Percentiles rank a stretch among this genome's conserved stretches.
Conservation (phyloP, 2,113 vertebrate genomes). For the Neofelis nebulosa region DNA sequence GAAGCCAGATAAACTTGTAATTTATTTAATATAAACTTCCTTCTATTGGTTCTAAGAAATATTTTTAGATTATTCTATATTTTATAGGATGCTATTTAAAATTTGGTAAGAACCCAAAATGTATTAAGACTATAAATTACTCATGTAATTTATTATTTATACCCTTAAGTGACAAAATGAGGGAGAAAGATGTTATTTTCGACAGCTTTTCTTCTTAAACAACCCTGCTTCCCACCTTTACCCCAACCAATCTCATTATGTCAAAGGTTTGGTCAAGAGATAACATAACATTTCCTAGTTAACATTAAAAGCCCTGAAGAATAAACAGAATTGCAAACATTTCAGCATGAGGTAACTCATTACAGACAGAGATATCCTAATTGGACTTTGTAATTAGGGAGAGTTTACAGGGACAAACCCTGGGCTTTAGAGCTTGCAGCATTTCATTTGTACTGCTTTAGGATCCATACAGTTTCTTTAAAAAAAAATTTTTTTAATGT, state of each 20-base stretch:
- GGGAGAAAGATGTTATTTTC: background rate
- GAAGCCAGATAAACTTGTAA: background rate
- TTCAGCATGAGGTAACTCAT: background rate
- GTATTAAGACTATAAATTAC: background rate
- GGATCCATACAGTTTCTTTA: background rate
- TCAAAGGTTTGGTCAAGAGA: background rate
- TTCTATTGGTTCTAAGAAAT: conserved; percentile 34
- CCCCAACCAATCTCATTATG: background rate
- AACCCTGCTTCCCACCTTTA: background rate
- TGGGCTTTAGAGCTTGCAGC: background rate
- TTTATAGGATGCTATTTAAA: background rate
- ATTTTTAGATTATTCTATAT: background rate
- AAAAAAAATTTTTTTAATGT: too few species aligned
- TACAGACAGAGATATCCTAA: background rate
- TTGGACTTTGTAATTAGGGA: background rate
- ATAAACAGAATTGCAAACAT: background rate
- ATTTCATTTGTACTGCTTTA: background rate
- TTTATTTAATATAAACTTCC: conserved; percentile 51
- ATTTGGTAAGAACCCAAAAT: background rate
- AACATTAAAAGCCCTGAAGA: background rate
- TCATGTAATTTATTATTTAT: background rate
- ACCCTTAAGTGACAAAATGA: background rate
- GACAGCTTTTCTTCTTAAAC: background rate
- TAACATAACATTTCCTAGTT: background rate
- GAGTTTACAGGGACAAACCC: background rate